Conservation (phyloP, 2,113 vertebrate genomes). For the Helogale parvula region DNA sequence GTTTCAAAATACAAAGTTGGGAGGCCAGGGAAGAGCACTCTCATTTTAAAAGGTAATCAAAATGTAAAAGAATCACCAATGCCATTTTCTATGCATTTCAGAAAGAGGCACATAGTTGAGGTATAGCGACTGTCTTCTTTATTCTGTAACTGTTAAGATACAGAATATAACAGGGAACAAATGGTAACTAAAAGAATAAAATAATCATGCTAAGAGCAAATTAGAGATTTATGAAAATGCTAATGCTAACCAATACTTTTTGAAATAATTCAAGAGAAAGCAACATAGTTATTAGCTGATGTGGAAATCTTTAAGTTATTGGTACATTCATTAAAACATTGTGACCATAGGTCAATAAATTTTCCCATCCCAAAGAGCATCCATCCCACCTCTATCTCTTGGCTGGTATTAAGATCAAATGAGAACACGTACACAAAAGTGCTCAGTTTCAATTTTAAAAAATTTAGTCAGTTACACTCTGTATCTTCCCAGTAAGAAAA, state of each 20-base stretch:
- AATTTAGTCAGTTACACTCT: background rate
- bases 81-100: background rate
- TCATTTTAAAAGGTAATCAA: background rate
- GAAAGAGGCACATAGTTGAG: background rate
- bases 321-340: background rate
- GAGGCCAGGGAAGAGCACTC: background rate
- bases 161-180: background rate
- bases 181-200: background rate
- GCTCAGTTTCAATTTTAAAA: background rate
- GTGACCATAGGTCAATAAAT: background rate
- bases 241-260: background rate
- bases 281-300: background rate
- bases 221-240: background rate
- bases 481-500: background rate
- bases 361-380: background rate
- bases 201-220: background rate
- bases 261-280: slow-evolving; percentile 3
- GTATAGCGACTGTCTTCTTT: background rate
- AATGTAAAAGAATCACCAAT: background rate
- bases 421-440: background rate
- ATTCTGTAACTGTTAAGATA: background rate
- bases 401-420: background rate
- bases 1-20: background rate
- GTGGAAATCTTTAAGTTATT: background rate
- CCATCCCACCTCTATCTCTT: background rate